Evolutionary conservation across 2,113 vertebrate species (phyloP), one percentile per base, ranked within the genome.

Genomic region (Otolemur garnettii): DNA sequence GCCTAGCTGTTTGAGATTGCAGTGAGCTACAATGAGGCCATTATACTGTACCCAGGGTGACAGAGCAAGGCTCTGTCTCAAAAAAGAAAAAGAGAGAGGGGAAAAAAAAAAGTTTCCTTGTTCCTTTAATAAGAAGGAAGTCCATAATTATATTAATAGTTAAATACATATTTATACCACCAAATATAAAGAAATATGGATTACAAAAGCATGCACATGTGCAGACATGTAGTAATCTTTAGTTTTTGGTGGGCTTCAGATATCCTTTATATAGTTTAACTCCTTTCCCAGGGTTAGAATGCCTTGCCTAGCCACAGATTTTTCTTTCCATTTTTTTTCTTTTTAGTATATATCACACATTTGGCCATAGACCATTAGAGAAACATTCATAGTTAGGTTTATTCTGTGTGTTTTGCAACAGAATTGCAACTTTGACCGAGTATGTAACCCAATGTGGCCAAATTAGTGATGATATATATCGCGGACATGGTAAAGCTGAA

Each of bases 351-450:
- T 84, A 26, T 96, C 75, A 93, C 6, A 62, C 50, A 57, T 66
- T 45, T 17, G 69, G 19, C 42, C 50, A 64, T 12, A 92, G 35
- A 71, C 45, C 53, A 15, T 81, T 81, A 69, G 71, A 33, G 90
- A 82, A 88, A 57, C 33, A 68, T 53, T 82, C 72, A 33, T 62
- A 21, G 74, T 90, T 93, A 74, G 68, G 10, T 87, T 95, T 91
- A 91, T 80, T 91, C 74, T 89, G n/a, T 5, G 2, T 89, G 68
- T 93, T 93, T 91, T 78, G 15, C 14, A 91, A 68, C 62, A 83
- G 55, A 86, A 83, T 79, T 95, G 90, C 35, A 83, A 87, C 60
- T 79, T 22, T 92, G 75, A 83, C 64, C 92, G 87, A 35, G 33
- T 59, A 15, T 93, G 15, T 77, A 94, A 87, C 15, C 33, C 93